phyloP scores from a whole-genome alignment of 2,888 invertebrate species.

The Apeira syringaria region DNA sequence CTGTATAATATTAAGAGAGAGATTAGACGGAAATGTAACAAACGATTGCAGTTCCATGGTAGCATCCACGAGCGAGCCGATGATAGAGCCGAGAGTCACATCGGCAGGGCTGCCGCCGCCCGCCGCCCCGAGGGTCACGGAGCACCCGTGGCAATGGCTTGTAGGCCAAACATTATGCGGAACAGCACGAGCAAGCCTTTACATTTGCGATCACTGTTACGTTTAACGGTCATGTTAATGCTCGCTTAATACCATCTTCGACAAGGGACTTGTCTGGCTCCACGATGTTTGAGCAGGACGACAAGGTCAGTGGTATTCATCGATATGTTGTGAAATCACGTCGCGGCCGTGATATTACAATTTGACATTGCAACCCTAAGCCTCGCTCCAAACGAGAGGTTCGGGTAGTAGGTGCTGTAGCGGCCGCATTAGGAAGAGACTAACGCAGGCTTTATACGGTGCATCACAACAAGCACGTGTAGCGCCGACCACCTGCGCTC shows the following conservation, averaged over 20 bases:
- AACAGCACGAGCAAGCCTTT: slow-evolving; percentile 25
- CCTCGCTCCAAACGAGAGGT: slow-evolving; percentile 19
- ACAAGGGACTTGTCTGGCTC: slow-evolving; percentile 1
- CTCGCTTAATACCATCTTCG: slow-evolving; percentile 1
- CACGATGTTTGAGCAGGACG: no score
- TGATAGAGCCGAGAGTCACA: slow-evolving; percentile 57
- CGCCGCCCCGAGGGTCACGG: slow-evolving; percentile 38
- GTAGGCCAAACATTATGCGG: slow-evolving; percentile 30
- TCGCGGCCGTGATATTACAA: no score
- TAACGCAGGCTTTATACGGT: slow-evolving; percentile 61
- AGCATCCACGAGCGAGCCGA: slow-evolving; percentile 44
- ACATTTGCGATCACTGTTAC: slow-evolving; percentile 25
- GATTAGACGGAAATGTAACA: no score
- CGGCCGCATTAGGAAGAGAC: slow-evolving; percentile 66
- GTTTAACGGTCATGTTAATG: slow-evolving; percentile 14
- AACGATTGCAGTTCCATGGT: slow-evolving; percentile 2
- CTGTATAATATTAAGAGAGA: no score
- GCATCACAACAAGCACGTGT: slow-evolving; percentile 70
- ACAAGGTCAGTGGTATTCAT: no score
- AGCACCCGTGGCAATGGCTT: slow-evolving; percentile 31
- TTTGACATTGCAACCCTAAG: slow-evolving; percentile 16
- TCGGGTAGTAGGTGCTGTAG: slow-evolving; percentile 60
- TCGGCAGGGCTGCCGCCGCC: slow-evolving; percentile 42
- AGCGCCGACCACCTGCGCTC: slow-evolving; percentile 66
- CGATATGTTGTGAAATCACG: no score